phyloP scores from a whole-genome alignment of 2,797 vertebrate genomes.

The Antrozous pallidus region DNA sequence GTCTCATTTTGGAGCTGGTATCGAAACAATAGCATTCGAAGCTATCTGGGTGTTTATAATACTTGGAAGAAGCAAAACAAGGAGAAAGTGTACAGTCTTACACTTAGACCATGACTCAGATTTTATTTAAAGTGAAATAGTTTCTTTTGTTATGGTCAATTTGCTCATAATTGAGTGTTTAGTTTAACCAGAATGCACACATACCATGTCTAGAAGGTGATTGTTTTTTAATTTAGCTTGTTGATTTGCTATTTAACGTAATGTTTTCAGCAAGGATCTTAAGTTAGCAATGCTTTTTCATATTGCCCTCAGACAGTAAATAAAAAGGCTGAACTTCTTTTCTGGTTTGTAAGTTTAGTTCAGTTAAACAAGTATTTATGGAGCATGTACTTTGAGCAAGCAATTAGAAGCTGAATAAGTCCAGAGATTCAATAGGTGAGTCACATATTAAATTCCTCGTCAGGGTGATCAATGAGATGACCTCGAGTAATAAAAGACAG shows the following conservation, averaged over 20 bases:
- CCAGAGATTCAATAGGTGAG: not conserved
- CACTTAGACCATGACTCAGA: not conserved
- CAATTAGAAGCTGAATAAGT: not conserved
- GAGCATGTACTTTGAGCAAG: not conserved
- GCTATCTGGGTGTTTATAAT: not conserved
- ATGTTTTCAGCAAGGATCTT: conserved; percentile 4
- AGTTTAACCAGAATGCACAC: conserved; percentile 3
- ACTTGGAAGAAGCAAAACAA: not conserved
- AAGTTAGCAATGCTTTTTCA: conserved; percentile 7
- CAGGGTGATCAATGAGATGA: not conserved
- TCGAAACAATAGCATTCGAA: not conserved
- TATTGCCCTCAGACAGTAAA: not conserved
- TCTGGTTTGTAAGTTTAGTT: conserved; percentile 10
- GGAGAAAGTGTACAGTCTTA: not conserved
- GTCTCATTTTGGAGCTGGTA: not conserved
- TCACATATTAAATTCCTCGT: not conserved
- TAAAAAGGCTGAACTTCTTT: conserved; percentile 34
- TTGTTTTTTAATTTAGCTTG: conserved; percentile 15
- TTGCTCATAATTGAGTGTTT: not conserved
- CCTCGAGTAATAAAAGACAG: not conserved
- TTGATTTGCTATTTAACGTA: not conserved
- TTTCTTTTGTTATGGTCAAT: not conserved
- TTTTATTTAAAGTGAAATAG: conserved; percentile 6
- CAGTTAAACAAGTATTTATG: not conserved
- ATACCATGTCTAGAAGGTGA: not conserved